phyloP scores from a whole-genome alignment of 1,140 invertebrate genomes.

The Sitodiplosis mosellana region DNA sequence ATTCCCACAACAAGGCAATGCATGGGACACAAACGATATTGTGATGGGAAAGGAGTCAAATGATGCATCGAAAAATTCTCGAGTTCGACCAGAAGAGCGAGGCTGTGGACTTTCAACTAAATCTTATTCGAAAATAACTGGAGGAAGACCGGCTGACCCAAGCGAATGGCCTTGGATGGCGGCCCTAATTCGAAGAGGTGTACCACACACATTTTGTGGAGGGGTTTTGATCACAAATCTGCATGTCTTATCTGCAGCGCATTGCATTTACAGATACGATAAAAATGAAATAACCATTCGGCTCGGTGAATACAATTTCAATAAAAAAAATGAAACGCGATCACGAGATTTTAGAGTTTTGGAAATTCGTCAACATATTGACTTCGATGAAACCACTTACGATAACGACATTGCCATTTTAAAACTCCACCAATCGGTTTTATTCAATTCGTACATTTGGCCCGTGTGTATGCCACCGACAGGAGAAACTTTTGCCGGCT shows the following conservation, averaged over 20 bases:
- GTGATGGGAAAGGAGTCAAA: conserved; percentile 7
- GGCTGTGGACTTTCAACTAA: conserved; percentile 48
- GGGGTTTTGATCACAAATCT: conserved; percentile 47
- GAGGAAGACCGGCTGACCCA: conserved; percentile 40
- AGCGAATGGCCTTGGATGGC: conserved; percentile 73
- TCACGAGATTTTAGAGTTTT: conserved; percentile 41
- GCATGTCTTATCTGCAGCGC: conserved; percentile 46
- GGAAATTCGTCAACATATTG: conserved; percentile 40
- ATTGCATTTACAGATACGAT: conserved; percentile 46
- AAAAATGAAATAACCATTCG: conserved; percentile 42
- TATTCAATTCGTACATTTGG: conserved; percentile 62
- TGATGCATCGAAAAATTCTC: not conserved
- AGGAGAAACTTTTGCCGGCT: conserved; percentile 36
- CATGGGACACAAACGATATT: conserved; percentile 7
- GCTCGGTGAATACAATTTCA: conserved; percentile 65
- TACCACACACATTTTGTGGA: conserved; percentile 45
- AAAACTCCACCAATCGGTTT: conserved; percentile 42
- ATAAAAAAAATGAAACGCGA: conserved; percentile 37
- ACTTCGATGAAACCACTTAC: conserved; percentile 42
- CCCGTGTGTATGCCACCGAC: conserved; percentile 63
- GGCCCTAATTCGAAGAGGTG: conserved; percentile 35
- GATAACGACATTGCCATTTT: conserved; percentile 68
- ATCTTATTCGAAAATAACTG: conserved; percentile 32
- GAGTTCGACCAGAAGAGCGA: conserved; percentile 16
- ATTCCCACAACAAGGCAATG: not conserved